Conservation (phyloP, 2,113 vertebrate genomes). For the Chaenogobius annularis region DNA sequence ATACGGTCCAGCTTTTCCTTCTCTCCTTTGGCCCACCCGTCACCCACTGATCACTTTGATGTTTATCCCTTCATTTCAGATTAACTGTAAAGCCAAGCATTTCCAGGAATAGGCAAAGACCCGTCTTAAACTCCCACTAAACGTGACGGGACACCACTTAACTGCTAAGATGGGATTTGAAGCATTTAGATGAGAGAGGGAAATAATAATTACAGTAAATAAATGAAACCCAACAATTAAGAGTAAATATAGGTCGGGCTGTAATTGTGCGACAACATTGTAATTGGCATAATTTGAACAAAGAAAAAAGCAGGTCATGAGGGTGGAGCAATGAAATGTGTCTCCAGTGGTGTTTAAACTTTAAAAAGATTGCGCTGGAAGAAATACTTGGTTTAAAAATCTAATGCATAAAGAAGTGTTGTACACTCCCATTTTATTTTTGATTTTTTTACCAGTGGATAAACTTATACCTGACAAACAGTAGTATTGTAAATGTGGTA, state of each 20-base stretch:
- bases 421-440: too few species aligned
- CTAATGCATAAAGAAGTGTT: too few species aligned
- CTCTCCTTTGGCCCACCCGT: background rate
- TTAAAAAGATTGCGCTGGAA: too few species aligned
- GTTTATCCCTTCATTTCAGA: slow-evolving; percentile 24
- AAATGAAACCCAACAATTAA: background rate
- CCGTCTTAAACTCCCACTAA: slow-evolving; percentile 54
- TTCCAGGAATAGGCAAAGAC: slow-evolving; percentile 56
- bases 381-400: too few species aligned
- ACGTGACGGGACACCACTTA: background rate
- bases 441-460: too few species aligned
- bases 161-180: background rate
- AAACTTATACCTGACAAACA: too few species aligned
- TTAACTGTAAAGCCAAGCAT: slow-evolving; percentile 53
- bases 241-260: background rate
- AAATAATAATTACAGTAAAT: slow-evolving; percentile 1
- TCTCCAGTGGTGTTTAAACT: background rate
- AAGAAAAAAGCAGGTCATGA: background rate
- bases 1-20: background rate
- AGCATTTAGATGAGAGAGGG: background rate
- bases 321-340: background rate
- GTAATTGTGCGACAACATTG: background rate
- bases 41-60: background rate
- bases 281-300: background rate
- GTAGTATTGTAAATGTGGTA: too few species aligned